Base-by-base conservation (phyloP, 2,797 vertebrate species). In the Nyctibius grandis region DNA sequence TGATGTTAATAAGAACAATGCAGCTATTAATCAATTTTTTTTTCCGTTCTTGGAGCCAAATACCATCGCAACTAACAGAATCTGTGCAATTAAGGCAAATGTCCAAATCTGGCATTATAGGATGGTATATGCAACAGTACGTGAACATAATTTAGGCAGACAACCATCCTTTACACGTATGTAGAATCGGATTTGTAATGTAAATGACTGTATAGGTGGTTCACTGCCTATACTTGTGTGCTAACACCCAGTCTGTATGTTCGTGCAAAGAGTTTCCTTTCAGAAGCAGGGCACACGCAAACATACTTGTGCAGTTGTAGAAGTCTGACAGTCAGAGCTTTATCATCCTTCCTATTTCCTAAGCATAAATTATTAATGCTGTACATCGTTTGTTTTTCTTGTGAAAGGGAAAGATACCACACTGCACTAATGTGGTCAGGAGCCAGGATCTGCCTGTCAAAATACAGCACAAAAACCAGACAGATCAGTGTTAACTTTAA, bases 321-420 rank as follows among this genome's bases (percentile, higher is more conserved):
- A 68, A 92, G 28, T 11, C 56, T 88, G 67, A 50, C 77, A 91
- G 50, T 34, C 29, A 51, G 40, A 90, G 80, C 33, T 94, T 79
- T 85, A 53, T 36, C 38, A 83, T 60, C 69, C 53, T 75, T 83
- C 70, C 48, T 57, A 22, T 54, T 64, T 89, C 40, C 81, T 33
- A 5, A 54, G 15, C 40, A 61, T 90, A 84, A 91, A 88, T 91
- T 85, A 74, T 95, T 94, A 86, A 93, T 40, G 26, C 12, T 54
- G 14, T 34, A 77, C 34, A 21, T 54, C 1, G 3, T 34, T 73
- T 82, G 36, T 17, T 93, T 94, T 92, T 73, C 59, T 40, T 44
- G 28, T 63, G 89, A 63, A 86, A 80, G 53, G 13, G 36, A 51
- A 85, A 59, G 78, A 65, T 48, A 76, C 14, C 23, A 34, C 38